A percentile compares a stretch with the other conserved stretches of the same genome.
These are phyloP conservation scores for Cygnus atratus DNA, from an alignment of 2,113 vertebrate species.

Conservation along the genomic window DNA sequence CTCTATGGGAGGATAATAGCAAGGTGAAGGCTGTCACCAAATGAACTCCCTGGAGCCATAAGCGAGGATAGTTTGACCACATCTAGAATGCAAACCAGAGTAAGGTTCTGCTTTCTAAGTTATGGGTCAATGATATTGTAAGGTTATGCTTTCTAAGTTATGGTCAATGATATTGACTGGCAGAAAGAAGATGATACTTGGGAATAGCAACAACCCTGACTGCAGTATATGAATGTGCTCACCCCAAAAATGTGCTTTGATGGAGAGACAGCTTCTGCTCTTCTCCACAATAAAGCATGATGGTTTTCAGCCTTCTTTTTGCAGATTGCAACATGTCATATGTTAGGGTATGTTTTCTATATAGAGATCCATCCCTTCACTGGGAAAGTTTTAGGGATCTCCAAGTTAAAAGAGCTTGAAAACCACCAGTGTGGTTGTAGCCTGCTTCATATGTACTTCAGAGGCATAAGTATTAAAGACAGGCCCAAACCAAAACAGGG, in stretches of 20 bases:
- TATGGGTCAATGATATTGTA: not conserved
- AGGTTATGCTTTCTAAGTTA: not conserved
- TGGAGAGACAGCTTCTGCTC: not conserved
- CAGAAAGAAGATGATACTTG: not conserved
- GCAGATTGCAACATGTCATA: not conserved
- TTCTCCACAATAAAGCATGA: not conserved
- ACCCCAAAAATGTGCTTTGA: not conserved
- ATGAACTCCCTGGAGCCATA: not conserved
- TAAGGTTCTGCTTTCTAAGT: not conserved
- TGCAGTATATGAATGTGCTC: not conserved
- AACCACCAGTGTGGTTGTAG: not conserved
- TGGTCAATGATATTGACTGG: not conserved
- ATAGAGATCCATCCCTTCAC: not conserved
- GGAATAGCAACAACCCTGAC: not conserved
- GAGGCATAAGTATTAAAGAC: not conserved
- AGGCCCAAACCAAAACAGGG: not conserved
- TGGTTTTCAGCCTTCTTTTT: not conserved
- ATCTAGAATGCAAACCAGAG: not conserved
- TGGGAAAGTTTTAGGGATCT: not conserved
- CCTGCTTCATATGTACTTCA: not conserved
- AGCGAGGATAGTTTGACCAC: not conserved
- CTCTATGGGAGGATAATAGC: not conserved
- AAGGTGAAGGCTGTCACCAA: not conserved
- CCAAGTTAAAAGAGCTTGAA: not conserved
- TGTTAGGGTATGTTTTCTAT: not conserved